Evolutionary conservation across 2,888 invertebrate genomes (phyloP).

Genomic region (Iphiclides podalirius): DNA sequence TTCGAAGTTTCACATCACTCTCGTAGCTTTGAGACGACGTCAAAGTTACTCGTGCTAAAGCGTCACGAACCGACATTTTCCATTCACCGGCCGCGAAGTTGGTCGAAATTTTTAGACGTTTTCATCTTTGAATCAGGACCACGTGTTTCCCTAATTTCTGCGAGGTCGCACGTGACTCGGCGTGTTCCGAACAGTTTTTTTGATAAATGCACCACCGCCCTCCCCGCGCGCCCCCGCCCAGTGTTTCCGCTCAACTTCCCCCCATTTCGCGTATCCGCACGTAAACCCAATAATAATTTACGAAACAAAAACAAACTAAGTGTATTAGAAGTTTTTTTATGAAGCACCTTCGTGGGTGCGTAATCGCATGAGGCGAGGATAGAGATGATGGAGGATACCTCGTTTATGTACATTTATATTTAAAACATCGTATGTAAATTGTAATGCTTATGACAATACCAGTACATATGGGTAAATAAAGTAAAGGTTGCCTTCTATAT

Average conservation of each 20-base stretch:
- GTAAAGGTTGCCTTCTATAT: too few species aligned
- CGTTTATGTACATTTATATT: too few species aligned
- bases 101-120: slow-evolving; percentile 3
- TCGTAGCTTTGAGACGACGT: too few species aligned
- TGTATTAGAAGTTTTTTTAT: slow-evolving; percentile 35
- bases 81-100: slow-evolving; percentile 3
- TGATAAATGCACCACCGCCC: slow-evolving; percentile 15
- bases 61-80: background rate
- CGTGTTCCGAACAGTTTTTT: slow-evolving; percentile 11
- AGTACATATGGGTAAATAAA: too few species aligned
- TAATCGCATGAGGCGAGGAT: slow-evolving; percentile 30
- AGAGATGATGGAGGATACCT: background rate
- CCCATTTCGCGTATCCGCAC: slow-evolving; percentile 35
- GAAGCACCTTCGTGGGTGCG: slow-evolving; percentile 29
- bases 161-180: slow-evolving; percentile 8
- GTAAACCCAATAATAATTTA: slow-evolving; percentile 37
- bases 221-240: background rate
- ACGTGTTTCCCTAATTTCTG: slow-evolving; percentile 12
- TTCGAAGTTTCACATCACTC: too few species aligned
- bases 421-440: too few species aligned
- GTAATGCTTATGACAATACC: too few species aligned
- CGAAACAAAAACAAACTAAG: slow-evolving; percentile 37
- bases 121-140: slow-evolving; percentile 5
- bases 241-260: slow-evolving; percentile 26
- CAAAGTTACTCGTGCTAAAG: background rate